Evolutionary conservation across 2,113 vertebrate genomes (phyloP).

Genomic region (Stigmatopora nigra): DNA sequence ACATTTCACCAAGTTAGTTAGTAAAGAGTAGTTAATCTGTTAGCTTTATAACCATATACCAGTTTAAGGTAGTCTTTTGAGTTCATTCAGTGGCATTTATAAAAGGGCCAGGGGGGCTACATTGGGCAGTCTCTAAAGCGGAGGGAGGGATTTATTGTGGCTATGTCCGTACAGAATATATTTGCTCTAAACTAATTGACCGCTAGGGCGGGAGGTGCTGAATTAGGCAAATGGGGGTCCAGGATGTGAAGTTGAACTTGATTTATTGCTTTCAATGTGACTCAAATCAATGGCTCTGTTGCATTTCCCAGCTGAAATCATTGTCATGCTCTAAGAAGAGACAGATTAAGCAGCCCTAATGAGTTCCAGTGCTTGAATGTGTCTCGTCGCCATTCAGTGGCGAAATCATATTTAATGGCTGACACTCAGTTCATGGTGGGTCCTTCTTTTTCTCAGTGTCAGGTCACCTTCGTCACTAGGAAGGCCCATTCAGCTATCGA

Average conservation of each 20-base stretch:
- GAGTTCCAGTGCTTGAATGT: slow-evolving; percentile 72
- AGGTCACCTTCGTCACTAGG: slow-evolving; percentile 67
- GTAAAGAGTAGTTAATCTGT: neutral
- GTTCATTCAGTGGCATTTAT: slow-evolving; percentile 25
- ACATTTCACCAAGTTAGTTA: neutral
- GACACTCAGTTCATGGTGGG: slow-evolving; percentile 73
- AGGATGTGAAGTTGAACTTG: slow-evolving; percentile 76
- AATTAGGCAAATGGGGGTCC: slow-evolving; percentile 72
- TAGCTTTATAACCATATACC: neutral
- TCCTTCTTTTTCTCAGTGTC: slow-evolving; percentile 69
- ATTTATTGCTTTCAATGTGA: slow-evolving; percentile 79
- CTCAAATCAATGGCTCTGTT: slow-evolving; percentile 71
- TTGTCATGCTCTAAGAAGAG: slow-evolving; percentile 75
- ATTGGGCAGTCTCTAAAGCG: slow-evolving; percentile 59
- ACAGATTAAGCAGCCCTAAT: slow-evolving; percentile 77
- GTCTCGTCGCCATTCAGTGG: slow-evolving; percentile 68
- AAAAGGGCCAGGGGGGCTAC: slow-evolving; percentile 45
- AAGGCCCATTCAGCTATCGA: slow-evolving; percentile 48
- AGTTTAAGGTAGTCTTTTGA: neutral
- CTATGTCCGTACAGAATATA: slow-evolving; percentile 72
- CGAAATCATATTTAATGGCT: slow-evolving; percentile 79
- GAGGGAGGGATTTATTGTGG: slow-evolving; percentile 65
- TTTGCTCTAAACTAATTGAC: slow-evolving; percentile 77
- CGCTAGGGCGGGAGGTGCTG: slow-evolving; percentile 69
- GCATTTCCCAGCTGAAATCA: slow-evolving; percentile 75